Evolutionary conservation across 92 coral and sea anemone species (phyloP), one percentile per base, ranked within the genome.

Genomic region (Actinostola sp.): DNA sequence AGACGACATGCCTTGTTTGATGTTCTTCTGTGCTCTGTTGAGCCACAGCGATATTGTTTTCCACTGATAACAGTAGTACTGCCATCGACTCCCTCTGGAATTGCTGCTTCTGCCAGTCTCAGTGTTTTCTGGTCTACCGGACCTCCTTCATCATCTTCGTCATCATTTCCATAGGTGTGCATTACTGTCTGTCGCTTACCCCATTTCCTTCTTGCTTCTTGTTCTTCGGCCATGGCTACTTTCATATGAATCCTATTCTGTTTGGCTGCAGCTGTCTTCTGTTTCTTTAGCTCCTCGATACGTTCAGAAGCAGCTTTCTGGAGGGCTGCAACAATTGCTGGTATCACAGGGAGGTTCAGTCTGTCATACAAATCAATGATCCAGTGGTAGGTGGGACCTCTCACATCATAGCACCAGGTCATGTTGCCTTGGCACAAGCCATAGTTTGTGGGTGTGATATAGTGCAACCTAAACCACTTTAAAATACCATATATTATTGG

Each of bases 351-450:
- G 16, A 88, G 81, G 0, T 83, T 79, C 21, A 83, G 1, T 9
- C 89, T 21, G 28, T 83, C 69, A 44, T 83, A 88, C 12, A 88
- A 48, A 62, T 82, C 92, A 2, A 17, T 33, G 29, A 82, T 53
- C 88, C 92, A 87, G 52, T 82, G 79, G 73, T 73, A 87, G 59
- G 7, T 32, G 0, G 11, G 2, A 0, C 85, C 85, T 55, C 85
- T 42, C 14, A 50, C 45, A 15, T 79, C 16, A 29, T 59, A 58
- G 50, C 83, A 78, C 78, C 93, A 79, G 0, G 86, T 67, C 84
- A 83, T 70, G 51, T 79, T 88, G 1, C 87, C 89, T 48, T 88
- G 89, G 13, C 73, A 61, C 12, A 89, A 54, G 26, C 89, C 89
- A 59, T 74, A 64, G 69, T 84, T 80, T 24, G 87, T 75, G 26